A percentile compares a stretch with the other conserved stretches of the same genome.
These are phyloP conservation scores for Pyrocephalus nanus DNA, from an alignment of 2,797 vertebrate genomes.

Conservation along the genomic window DNA sequence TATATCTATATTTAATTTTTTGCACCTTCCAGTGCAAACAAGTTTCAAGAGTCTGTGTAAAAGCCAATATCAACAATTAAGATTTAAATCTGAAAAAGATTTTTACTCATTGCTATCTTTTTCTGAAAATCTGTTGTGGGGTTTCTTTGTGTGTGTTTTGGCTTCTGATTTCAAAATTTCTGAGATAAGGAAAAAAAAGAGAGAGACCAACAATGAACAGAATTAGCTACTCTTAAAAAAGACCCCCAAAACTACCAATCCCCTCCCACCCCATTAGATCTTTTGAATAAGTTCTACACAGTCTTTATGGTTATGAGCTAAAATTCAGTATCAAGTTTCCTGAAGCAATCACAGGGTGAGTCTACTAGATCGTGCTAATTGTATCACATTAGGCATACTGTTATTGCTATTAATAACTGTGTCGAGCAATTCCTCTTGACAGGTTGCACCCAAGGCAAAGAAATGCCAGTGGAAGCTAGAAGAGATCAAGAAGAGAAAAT, in stretches of 20 bases:
- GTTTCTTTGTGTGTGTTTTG: not conserved
- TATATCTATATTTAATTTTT: not conserved
- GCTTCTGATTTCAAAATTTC: not conserved
- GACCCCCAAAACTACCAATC: accelerated
- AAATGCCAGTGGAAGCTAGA: not conserved
- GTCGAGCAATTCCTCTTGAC: slow-evolving; percentile 5
- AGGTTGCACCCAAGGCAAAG: not conserved
- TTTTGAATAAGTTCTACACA: not conserved
- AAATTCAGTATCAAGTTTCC: not conserved
- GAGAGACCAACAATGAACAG: not conserved
- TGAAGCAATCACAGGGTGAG: not conserved
- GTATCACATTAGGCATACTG: slow-evolving; percentile 23
- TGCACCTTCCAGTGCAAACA: not conserved
- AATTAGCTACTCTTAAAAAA: not conserved
- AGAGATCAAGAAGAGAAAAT: not conserved
- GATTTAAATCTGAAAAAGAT: not conserved
- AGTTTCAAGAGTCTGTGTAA: not conserved
- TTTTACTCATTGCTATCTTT: not conserved
- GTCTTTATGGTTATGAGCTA: not conserved
- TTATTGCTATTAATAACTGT: not conserved
- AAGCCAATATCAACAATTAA: not conserved
- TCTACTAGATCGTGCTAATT: slow-evolving; percentile 25
- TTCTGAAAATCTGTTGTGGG: not conserved
- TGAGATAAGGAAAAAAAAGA: not conserved
- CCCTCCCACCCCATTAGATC: not conserved